phyloP scores from a whole-genome alignment of 2,113 vertebrate genomes.

The Hippocampus abdominalis region DNA sequence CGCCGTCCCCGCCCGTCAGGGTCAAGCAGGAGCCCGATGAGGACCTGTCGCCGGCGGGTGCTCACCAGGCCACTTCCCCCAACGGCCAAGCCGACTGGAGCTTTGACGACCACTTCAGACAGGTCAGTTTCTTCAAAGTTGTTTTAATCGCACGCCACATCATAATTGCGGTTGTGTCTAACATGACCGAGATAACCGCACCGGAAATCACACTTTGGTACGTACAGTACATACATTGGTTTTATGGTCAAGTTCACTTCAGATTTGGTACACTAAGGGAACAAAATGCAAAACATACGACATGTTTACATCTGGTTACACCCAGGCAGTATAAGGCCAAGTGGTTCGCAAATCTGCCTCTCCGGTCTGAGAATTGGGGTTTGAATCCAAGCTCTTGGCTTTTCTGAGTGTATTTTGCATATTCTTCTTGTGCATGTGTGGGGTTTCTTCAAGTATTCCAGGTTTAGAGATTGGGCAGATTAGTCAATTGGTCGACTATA shows the following conservation, averaged over 20 bases:
- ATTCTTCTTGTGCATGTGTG: not conserved
- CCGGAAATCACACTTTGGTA: not conserved
- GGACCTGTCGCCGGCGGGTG: conserved; percentile 70
- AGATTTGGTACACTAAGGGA: not conserved
- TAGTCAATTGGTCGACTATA: not conserved
- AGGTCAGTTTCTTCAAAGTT: conserved; percentile 75
- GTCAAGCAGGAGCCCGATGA: conserved; percentile 86
- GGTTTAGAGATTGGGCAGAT: not conserved
- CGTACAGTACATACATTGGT: not conserved
- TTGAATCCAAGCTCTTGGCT: not conserved
- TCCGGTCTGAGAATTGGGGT: not conserved
- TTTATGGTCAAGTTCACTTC: not conserved
- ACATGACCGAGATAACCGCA: not conserved
- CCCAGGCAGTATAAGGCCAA: not conserved
- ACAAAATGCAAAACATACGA: not conserved
- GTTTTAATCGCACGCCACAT: not conserved
- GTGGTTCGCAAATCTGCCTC: not conserved
- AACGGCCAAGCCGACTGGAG: conserved; percentile 80
- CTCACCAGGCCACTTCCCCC: conserved; percentile 63
- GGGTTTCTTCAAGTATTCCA: not conserved
- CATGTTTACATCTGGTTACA: not conserved
- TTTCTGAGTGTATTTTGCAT: not conserved
- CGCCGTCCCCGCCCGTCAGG: conserved; percentile 61
- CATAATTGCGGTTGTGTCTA: not conserved
- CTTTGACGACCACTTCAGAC: conserved; percentile 86